A percentile compares a stretch with the other conserved stretches of the same genome.
phyloP scores from a whole-genome alignment of 2,113 vertebrate species.

The Rostratula benghalensis region DNA sequence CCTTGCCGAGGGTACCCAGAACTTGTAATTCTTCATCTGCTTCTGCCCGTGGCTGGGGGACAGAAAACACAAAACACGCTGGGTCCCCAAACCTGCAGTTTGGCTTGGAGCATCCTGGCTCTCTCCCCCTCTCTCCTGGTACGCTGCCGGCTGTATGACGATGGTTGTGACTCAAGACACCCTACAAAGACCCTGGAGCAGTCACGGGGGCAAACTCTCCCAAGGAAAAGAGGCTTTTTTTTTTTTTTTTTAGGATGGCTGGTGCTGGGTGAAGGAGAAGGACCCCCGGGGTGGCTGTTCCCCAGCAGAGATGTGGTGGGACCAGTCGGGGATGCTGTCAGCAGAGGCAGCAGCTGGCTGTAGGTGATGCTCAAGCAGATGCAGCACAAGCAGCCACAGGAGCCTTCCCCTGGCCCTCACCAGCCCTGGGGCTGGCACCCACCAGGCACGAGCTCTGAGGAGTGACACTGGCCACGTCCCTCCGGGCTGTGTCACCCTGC shows the following conservation, averaged over 20 bases:
- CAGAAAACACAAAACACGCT: fast-evolving
- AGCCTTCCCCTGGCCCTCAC: fast-evolving
- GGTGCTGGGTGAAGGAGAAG: neutral
- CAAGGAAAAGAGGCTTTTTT: neutral
- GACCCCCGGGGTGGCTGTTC: neutral
- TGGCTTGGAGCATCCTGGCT: neutral
- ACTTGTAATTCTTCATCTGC: neutral
- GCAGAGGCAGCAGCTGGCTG: neutral
- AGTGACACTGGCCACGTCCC: neutral
- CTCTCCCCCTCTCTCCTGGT: too few species aligned
- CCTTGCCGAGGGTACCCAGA: neutral
- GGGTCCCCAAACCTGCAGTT: neutral
- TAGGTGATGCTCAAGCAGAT: neutral
- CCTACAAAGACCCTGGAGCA: neutral
- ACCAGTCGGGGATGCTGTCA: neutral
- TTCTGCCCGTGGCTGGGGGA: neutral
- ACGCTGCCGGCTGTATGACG: fast-evolving
- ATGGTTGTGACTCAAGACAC: fast-evolving
- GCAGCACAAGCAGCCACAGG: fast-evolving
- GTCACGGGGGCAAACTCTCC: neutral
- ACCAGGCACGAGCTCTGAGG: fast-evolving
- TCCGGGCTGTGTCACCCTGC: fast-evolving
- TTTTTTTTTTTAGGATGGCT: neutral
- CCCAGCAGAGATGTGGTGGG: neutral
- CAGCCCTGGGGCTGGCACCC: neutral